Evolutionary conservation across 2,888 invertebrate species (phyloP).

Genomic region (Spicauda simplicius): DNA sequence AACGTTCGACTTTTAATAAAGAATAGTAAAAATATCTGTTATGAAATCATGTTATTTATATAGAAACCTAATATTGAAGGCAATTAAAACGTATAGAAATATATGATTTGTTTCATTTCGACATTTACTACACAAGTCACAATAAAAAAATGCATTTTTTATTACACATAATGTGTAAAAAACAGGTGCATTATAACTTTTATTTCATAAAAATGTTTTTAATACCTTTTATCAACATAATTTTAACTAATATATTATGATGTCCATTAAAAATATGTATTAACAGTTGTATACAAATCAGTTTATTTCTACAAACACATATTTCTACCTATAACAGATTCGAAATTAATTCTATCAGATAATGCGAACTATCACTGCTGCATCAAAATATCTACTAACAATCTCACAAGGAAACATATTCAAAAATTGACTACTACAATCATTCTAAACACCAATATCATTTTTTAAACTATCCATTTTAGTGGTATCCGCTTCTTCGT

Average conservation of each 20-base stretch:
- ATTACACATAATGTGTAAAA: no score
- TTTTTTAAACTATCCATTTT: slow-evolving; percentile 51
- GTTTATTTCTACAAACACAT: background rate
- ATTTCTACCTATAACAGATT: background rate
- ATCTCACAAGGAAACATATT: background rate
- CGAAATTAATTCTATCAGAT: background rate
- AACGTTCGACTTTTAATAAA: slow-evolving; percentile 55
- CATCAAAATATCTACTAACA: background rate
- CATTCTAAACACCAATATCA: slow-evolving; percentile 39
- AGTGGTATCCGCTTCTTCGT: slow-evolving; percentile 41
- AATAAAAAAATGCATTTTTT: no score
- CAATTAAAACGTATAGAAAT: no score
- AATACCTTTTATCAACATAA: no score
- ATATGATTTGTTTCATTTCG: no score
- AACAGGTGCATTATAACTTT: no score
- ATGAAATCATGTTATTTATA: background rate
- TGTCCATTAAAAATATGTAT: no score
- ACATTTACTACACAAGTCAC: no score
- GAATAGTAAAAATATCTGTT: background rate
- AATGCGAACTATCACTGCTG: background rate
- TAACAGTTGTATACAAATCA: background rate
- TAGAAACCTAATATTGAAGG: background rate
- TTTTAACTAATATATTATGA: no score
- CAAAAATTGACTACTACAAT: background rate
- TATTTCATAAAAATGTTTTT: no score